A percentile compares a stretch with the other conserved stretches of the same genome.
phyloP scores from a whole-genome alignment of 2,113 vertebrate genomes.

The Ptilorrhoa leucosticta region DNA sequence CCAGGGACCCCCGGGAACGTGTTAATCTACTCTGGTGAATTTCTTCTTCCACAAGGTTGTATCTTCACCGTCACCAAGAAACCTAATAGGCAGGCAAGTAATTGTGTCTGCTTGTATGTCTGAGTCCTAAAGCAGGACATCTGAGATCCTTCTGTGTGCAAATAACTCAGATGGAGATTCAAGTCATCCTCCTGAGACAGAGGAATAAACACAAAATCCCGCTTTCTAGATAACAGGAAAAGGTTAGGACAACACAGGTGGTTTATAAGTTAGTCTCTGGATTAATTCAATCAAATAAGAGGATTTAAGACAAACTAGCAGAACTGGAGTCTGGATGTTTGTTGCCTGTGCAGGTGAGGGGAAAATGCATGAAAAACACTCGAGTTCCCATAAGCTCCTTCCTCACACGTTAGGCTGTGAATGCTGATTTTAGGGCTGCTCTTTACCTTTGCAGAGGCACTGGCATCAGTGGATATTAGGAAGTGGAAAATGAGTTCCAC shows the following conservation, averaged over 20 bases:
- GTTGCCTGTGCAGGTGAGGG: neutral
- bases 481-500: neutral
- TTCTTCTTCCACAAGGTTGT: neutral
- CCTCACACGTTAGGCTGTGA: fast-evolving
- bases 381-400: neutral
- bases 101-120: neutral
- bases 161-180: neutral
- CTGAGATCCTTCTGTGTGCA: neutral
- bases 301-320: neutral
- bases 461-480: neutral
- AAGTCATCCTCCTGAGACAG: neutral
- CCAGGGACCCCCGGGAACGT: no score
- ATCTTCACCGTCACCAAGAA: neutral
- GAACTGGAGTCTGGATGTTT: neutral
- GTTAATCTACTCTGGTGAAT: neutral
- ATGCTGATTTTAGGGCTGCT: neutral
- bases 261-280: neutral
- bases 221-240: neutral
- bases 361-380: neutral
- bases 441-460: neutral
- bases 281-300: neutral
- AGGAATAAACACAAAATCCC: neutral
- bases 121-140: neutral
- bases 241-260: neutral
- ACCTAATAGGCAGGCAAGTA: neutral